Evolutionary conservation across 1,140 invertebrate genomes (phyloP), one percentile per base, ranked within the genome.

Genomic region (Eciton burchellii): DNA sequence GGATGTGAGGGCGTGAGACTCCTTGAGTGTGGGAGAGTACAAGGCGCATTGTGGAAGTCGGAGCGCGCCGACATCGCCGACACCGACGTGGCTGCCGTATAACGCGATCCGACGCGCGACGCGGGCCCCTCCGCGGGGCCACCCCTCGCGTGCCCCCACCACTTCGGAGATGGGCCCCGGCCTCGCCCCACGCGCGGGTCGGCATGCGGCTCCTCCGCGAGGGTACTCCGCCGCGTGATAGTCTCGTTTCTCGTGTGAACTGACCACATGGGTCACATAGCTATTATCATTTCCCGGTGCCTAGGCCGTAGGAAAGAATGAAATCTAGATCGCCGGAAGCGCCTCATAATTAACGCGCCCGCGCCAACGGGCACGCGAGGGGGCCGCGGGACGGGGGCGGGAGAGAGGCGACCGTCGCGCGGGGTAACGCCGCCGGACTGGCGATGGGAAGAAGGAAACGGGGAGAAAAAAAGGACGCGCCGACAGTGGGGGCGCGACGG

Each of bases 241-340:
- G 88, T 92, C 91, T 91, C 90, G 91, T 93, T 93, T 92, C 92
- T 93, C 93, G 93, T 94, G 93, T 94, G 93, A 94, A 94, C 93
- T 94, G 93, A 94, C 93, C 93, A 94, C 93, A 93, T 91, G 93
- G 93, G 93, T 94, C 93, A 94, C 93, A 93, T 94, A 93, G 92
- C 91, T 94, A 94, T 94, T 94, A 94, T 94, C 93, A 93, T 94
- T 93, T 93, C 91, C 93, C 92, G 89, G 59, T 87, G 88, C 86
- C 90, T 91, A 90, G 87, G 89, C 88, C 74, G 92, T 60, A 89
- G 89, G 88, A 92, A 93, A 94, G 93, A 94, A 94, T 94, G 93
- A 94, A 94, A 94, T 94, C 93, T 94, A 94, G 93, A 94, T 94
- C 93, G 93, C 93, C 93, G 93, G 93, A 94, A 94, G 93, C 91